Evolutionary conservation across 2,888 invertebrate species (phyloP), one percentile per base, ranked within the genome.

Genomic region (Ornithoptera alexandrae): DNA sequence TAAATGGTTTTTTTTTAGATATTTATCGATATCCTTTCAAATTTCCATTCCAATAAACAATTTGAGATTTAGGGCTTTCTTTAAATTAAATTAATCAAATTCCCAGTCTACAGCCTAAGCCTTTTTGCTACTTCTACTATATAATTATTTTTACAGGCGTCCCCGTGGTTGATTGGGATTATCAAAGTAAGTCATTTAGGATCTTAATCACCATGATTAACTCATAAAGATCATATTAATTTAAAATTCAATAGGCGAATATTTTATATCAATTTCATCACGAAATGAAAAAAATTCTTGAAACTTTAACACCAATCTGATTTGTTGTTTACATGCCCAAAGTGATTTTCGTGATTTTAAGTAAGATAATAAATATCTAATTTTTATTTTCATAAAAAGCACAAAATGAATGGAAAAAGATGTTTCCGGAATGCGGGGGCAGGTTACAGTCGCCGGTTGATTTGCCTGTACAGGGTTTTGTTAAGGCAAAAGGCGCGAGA

Each of bases 391-490:
- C 18, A 4, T 18, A 53, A 53, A 53, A 75, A 90, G 90, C 76
- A 68, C 89, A 89, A 72, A 24, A 2, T 0, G 72, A 72, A n/a
- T 90, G 90, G 90, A 8, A 58, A 0, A 68, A 72, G 12, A 2
- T 1, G 0, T 88, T 73, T 58, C 85, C 88, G 0, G 71, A 74
- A 0, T 90, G 90, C 58, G 80, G 75, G 0, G 86, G 85, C 0
- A 74, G 71, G 0, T 81, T 80, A 0, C 90, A 90, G 68, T 90
- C 90, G 0, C 90, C 90, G 0, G 81, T 90, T 0, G 75, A 87
- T 50, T 63, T 90, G 3, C 89, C 89, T 0, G 64, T 73, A 0
- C 36, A 58, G 1, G 84, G 83, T 0, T 72, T 89, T 4, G 24
- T 82, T 0, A 79, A 73, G 12, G 75, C 81, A 0, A 80, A 72